These are phyloP conservation scores for Antitype chi DNA, from an alignment of 2,888 invertebrate species.

Conservation along the genomic window DNA sequence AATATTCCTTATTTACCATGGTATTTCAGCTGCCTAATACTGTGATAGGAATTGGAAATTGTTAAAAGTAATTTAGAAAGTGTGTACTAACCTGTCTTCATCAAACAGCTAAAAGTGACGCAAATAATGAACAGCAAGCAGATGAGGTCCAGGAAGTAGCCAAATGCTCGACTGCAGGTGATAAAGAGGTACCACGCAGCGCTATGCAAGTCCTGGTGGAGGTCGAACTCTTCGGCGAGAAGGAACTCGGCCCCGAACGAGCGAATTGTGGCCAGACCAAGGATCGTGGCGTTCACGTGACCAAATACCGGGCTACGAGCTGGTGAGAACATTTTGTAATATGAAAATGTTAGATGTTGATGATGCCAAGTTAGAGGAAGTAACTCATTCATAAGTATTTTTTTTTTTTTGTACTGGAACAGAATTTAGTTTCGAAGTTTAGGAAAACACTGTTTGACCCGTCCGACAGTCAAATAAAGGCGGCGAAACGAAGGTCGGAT, in stretches of 20 bases:
- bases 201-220: slow-evolving; percentile 92
- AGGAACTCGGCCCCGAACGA: slow-evolving; percentile 93
- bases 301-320: slow-evolving; percentile 96
- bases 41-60: neutral
- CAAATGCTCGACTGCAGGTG: slow-evolving; percentile 92
- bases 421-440: neutral
- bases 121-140: slow-evolving; percentile 92
- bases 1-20: neutral
- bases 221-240: slow-evolving; percentile 90
- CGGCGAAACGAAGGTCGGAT: too few species aligned
- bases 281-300: slow-evolving; percentile 94
- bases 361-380: neutral
- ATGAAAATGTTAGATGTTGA: neutral
- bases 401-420: neutral
- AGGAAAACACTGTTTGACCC: neutral
- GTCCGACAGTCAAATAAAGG: neutral
- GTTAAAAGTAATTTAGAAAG: neutral
- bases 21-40: neutral
- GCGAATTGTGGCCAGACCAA: slow-evolving; percentile 95
- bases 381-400: neutral
- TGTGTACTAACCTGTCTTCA: slow-evolving; percentile 81
- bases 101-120: slow-evolving; percentile 92
- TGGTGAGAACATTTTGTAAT: slow-evolving; percentile 75
- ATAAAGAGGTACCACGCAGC: slow-evolving; percentile 93
- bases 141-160: slow-evolving; percentile 92